Evolutionary conservation across 2,113 vertebrate species (phyloP).

Genomic region (Gopherus evgoodei): DNA sequence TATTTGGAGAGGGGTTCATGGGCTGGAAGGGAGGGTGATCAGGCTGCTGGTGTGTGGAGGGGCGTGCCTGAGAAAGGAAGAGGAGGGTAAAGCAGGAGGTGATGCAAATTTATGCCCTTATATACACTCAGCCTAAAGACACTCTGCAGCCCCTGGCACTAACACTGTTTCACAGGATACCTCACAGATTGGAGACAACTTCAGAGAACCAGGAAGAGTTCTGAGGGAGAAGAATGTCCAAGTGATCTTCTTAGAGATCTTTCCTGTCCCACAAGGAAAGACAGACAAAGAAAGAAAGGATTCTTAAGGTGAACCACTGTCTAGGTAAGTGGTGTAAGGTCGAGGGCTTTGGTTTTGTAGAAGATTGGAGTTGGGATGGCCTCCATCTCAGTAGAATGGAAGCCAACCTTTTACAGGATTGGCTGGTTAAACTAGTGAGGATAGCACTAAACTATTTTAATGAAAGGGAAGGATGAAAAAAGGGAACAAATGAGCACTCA

Average conservation of each 20-base stretch:
- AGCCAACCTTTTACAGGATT: background rate
- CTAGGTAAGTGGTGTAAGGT: background rate
- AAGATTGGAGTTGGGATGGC: background rate
- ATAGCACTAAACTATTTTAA: background rate
- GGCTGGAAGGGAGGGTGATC: too few species aligned
- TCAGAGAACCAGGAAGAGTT: background rate
- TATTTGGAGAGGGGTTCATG: background rate
- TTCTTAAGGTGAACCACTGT: background rate
- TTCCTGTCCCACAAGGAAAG: background rate
- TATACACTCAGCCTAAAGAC: background rate
- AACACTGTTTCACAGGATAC: background rate
- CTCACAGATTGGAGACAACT: background rate
- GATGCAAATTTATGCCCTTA: background rate
- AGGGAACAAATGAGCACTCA: background rate
- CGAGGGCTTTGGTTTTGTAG: background rate
- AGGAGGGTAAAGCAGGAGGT: background rate
- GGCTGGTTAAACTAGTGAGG: background rate
- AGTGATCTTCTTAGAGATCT: background rate
- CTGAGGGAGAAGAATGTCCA: background rate
- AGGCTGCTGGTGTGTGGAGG: too few species aligned
- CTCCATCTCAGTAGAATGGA: background rate
- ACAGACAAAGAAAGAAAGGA: background rate
- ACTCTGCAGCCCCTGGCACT: background rate
- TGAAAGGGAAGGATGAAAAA: background rate
- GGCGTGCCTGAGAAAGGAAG: background rate